A percentile compares a stretch with the other conserved stretches of the same genome.
These are phyloP conservation scores for Ormyrus rosae DNA, from an alignment of 2,888 invertebrate species.

Conservation along the genomic window DNA sequence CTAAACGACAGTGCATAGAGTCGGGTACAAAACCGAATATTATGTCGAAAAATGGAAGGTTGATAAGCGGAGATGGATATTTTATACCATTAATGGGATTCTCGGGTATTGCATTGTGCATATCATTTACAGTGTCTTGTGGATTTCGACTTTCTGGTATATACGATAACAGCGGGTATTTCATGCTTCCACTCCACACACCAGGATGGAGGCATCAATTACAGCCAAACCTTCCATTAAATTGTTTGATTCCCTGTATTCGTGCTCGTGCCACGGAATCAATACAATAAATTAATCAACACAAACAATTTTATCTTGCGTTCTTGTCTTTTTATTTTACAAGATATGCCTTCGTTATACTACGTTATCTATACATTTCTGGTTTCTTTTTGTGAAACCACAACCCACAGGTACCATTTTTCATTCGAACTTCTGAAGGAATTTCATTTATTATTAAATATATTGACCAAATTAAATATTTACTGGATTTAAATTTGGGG, in stretches of 20 bases:
- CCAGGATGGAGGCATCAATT: conserved; percentile 47
- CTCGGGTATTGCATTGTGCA: neutral
- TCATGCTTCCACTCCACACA: neutral
- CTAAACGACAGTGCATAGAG: conserved; percentile 36
- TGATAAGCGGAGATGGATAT: conserved; percentile 35
- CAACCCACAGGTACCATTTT: conserved; percentile 53
- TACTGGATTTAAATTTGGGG: conserved; percentile 40
- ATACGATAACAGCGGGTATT: conserved; percentile 5
- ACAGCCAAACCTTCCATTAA: conserved; percentile 56
- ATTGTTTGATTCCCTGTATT: conserved; percentile 17
- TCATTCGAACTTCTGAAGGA: conserved; percentile 43
- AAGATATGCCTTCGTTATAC: conserved; percentile 23
- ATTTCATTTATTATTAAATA: conserved; percentile 56
- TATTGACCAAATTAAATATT: conserved; percentile 46
- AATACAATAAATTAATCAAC: conserved; percentile 22
- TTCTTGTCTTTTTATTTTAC: conserved; percentile 29
- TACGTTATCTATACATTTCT: conserved; percentile 19
- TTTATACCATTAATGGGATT: conserved; percentile 12
- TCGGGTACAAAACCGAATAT: conserved; percentile 52
- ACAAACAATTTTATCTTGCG: conserved; percentile 33
- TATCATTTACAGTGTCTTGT: conserved; percentile 11
- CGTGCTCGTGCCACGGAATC: conserved; percentile 11
- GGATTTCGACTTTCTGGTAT: neutral
- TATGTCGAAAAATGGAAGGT: conserved; percentile 46
- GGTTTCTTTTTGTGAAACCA: conserved; percentile 53